phyloP scores from a whole-genome alignment of 2,113 vertebrate genomes.

The Tetrax tetrax region DNA sequence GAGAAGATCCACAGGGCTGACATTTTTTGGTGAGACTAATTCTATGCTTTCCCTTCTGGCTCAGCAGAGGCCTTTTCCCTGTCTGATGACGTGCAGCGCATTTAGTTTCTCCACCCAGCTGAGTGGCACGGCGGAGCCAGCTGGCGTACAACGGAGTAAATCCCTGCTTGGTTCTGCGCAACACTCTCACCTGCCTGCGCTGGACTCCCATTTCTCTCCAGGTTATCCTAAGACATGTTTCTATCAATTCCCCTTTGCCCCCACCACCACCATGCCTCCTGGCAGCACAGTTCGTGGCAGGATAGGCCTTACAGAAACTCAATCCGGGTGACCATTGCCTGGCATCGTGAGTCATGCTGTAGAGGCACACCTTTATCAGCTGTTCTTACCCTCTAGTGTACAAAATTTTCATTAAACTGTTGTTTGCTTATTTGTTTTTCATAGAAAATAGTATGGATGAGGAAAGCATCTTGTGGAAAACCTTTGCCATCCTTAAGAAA shows the following conservation, averaged over 20 bases:
- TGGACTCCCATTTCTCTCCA: neutral
- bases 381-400: neutral
- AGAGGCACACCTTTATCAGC: neutral
- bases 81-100: neutral
- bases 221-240: neutral
- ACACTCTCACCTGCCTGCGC: neutral
- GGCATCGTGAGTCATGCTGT: neutral
- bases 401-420: neutral
- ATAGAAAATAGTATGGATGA: neutral
- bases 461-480: neutral
- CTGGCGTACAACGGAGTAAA: rapidly evolving
- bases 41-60: neutral
- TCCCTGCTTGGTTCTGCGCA: neutral
- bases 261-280: neutral
- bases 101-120: neutral
- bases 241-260: neutral
- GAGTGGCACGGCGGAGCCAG: neutral
- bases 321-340: neutral
- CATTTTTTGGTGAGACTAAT: neutral
- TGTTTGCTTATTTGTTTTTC: neutral
- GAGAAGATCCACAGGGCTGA: neutral
- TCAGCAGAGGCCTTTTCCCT: neutral
- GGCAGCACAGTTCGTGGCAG: neutral
- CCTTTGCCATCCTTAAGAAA: neutral
- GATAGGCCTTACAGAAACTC: neutral